A percentile compares a stretch with the other conserved stretches of the same genome.
These are phyloP conservation scores for Balearica regulorum DNA, from an alignment of 2,797 vertebrate genomes.

Conservation along the genomic window DNA sequence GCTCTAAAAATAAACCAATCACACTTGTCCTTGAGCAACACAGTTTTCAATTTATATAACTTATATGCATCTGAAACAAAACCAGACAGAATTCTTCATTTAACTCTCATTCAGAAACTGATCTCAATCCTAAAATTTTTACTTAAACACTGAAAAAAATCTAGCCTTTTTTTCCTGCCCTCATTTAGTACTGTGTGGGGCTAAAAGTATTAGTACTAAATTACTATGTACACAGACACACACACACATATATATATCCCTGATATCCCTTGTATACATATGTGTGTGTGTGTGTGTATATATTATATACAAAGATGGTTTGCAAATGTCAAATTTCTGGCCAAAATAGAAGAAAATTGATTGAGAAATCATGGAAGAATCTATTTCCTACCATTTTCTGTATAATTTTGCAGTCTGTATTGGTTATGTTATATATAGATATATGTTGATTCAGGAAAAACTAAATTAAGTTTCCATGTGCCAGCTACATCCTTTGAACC, in stretches of 20 bases:
- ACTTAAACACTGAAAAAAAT: background rate
- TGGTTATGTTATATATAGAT: background rate
- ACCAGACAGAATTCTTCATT: background rate
- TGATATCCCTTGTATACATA: too few relatives aligned
- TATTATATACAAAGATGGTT: background rate
- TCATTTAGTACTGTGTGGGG: background rate
- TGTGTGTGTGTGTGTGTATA: too few relatives aligned
- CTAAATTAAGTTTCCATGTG: background rate
- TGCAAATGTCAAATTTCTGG: background rate
- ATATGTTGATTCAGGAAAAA: background rate
- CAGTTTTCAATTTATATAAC: background rate
- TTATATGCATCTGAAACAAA: background rate
- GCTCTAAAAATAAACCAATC: background rate
- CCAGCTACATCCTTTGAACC: background rate
- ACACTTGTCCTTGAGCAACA: background rate
- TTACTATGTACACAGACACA: background rate
- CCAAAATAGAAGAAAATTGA: background rate
- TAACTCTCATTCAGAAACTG: background rate
- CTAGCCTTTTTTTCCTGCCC: background rate
- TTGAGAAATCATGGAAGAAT: background rate
- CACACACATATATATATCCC: background rate
- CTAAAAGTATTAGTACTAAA: background rate
- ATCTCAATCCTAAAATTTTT: background rate
- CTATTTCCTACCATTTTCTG: background rate
- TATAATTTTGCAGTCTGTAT: background rate